A percentile compares a stretch with the other conserved stretches of the same genome.
phyloP scores from a whole-genome alignment of 2,797 vertebrate species.

The Falco novaeseelandiae region DNA sequence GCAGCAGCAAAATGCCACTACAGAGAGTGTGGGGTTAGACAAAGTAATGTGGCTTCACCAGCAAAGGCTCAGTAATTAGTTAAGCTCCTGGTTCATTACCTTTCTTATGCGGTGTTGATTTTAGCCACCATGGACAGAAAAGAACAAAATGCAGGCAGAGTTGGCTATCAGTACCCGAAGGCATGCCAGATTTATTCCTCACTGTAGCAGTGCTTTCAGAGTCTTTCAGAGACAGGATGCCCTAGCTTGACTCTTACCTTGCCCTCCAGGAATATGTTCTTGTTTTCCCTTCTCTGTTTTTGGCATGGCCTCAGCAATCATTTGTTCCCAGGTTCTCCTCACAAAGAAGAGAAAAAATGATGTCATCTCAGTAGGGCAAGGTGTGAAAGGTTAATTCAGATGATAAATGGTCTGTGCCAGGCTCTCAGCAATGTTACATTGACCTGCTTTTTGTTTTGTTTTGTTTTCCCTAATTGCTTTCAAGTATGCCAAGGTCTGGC shows the following conservation, averaged over 20 bases:
- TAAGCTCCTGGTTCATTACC: slow-evolving; percentile 4
- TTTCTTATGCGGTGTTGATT: background rate
- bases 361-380: background rate
- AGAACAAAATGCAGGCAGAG: background rate
- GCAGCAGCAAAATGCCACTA: background rate
- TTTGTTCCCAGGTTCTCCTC: background rate
- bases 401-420: background rate
- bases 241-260: slow-evolving; percentile 17
- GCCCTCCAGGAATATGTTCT: background rate
- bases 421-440: slow-evolving; percentile 4
- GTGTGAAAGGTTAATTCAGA: slow-evolving; percentile 49
- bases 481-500: slow-evolving; percentile 12
- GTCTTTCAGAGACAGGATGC: background rate
- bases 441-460: slow-evolving; percentile 20
- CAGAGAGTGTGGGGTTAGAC: background rate
- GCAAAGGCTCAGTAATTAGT: background rate
- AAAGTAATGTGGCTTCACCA: background rate
- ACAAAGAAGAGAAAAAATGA: background rate
- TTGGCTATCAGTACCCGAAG: background rate
- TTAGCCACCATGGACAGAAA: background rate
- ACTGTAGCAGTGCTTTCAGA: background rate
- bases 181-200: background rate
- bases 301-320: background rate
- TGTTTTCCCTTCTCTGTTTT: slow-evolving; percentile 7
- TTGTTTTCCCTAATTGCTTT: slow-evolving; percentile 39